phyloP scores from a whole-genome alignment of 1,140 invertebrate species.

The Drosophila lowei region DNA sequence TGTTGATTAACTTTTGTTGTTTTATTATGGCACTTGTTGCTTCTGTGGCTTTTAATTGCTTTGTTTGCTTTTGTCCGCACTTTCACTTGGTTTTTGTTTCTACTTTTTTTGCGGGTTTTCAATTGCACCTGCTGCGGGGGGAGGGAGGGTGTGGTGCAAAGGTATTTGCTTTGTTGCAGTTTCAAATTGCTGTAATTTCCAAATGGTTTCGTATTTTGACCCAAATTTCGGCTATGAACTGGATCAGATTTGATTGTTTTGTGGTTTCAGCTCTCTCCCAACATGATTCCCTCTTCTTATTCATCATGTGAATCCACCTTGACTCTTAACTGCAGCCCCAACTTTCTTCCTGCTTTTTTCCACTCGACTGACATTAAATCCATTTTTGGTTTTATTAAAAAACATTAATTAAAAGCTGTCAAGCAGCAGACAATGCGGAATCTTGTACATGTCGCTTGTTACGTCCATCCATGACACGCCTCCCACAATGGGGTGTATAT shows the following conservation, averaged over 20 bases:
- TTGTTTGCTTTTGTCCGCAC: conserved; percentile 22
- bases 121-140: conserved; percentile 29
- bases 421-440: conserved; percentile 27
- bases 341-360: conserved; percentile 22
- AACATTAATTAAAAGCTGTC: conserved; percentile 50
- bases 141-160: not conserved
- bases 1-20: conserved; percentile 19
- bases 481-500: conserved; percentile 1
- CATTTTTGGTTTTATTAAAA: conserved; percentile 37
- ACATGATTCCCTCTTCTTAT: not conserved
- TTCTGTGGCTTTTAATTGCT: conserved; percentile 33
- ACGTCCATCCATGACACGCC: conserved; percentile 28
- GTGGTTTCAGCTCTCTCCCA: too few relatives aligned
- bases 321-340: not conserved
- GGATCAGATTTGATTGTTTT: conserved; percentile 6
- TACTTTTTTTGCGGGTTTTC: conserved; percentile 20
- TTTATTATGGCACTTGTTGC: conserved; percentile 14
- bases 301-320: not conserved
- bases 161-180: not conserved
- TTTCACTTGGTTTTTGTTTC: conserved; percentile 36
- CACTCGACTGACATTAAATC: not conserved
- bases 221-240: conserved; percentile 22
- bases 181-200: conserved; percentile 21
- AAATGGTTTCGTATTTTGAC: conserved; percentile 9
- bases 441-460: conserved; percentile 4